These are phyloP conservation scores for Tychaedon coryphoeus DNA, from an alignment of 2,113 vertebrate genomes.

Conservation along the genomic window DNA sequence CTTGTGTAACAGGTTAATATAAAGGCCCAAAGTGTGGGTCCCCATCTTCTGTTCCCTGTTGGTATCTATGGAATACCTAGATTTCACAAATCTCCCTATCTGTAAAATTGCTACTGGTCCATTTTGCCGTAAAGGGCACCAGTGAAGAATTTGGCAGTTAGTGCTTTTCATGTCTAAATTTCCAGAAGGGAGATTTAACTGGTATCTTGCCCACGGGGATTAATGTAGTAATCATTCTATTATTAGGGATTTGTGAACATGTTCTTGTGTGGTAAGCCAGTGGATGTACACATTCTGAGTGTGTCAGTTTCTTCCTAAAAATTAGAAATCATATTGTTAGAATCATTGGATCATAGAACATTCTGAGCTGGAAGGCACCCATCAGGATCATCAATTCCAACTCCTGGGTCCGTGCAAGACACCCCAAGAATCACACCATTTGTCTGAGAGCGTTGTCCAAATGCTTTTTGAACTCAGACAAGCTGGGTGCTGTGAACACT, in stretches of 20 bases:
- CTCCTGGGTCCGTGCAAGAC: background rate
- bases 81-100: background rate
- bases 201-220: background rate
- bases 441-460: background rate
- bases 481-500: background rate
- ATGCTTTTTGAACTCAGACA: fast-evolving
- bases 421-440: background rate
- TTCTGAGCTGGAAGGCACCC: background rate
- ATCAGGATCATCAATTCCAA: background rate
- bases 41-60: background rate
- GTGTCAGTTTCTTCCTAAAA: background rate
- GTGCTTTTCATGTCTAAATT: background rate
- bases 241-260: background rate
- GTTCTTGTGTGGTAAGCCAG: background rate
- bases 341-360: background rate
- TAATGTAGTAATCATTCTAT: background rate
- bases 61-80: background rate
- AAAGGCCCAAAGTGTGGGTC: background rate
- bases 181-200: background rate
- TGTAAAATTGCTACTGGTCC: background rate
- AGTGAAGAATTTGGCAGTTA: background rate
- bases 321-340: background rate
- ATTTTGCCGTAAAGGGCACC: background rate
- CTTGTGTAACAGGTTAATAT: background rate
- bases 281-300: background rate